Conservation (phyloP, 2,888 invertebrate species). For the Drosophila mayaguana region DNA sequence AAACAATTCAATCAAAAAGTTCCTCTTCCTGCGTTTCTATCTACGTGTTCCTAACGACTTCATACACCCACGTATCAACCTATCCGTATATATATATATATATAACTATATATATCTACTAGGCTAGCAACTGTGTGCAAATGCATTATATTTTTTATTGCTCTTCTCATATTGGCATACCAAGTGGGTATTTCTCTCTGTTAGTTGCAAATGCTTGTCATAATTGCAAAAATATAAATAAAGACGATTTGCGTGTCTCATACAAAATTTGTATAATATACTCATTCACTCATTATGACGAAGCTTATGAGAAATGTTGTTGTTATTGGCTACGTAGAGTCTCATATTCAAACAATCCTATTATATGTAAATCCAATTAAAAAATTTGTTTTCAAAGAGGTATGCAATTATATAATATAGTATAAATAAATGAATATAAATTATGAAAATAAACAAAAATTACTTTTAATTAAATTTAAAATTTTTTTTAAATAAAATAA, state of each 20-base stretch:
- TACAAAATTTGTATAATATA: constrained; percentile 12
- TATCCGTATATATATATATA: neutral
- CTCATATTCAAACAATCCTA: neutral
- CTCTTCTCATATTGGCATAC: constrained; percentile 22
- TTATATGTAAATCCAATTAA: neutral
- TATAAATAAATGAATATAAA: no score
- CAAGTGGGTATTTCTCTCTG: neutral
- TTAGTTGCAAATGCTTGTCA: constrained; percentile 9
- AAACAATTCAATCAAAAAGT: constrained; percentile 52
- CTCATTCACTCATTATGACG: neutral
- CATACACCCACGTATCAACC: constrained; percentile 57
- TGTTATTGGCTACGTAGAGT: neutral
- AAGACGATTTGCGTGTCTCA: neutral
- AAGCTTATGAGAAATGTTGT: neutral
- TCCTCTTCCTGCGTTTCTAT: constrained; percentile 4
- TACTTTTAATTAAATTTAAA: no score
- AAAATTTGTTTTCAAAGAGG: no score
- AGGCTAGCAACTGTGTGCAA: constrained; percentile 14
- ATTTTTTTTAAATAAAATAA: no score
- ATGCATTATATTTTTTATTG: constrained; percentile 19
- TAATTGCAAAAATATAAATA: neutral
- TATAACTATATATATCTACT: neutral
- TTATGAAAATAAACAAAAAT: no score
- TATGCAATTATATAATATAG: no score
- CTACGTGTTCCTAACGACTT: constrained; percentile 54